These are phyloP conservation scores for Ennomos quercinarius DNA, from an alignment of 2,888 invertebrate species.

Conservation along the genomic window DNA sequence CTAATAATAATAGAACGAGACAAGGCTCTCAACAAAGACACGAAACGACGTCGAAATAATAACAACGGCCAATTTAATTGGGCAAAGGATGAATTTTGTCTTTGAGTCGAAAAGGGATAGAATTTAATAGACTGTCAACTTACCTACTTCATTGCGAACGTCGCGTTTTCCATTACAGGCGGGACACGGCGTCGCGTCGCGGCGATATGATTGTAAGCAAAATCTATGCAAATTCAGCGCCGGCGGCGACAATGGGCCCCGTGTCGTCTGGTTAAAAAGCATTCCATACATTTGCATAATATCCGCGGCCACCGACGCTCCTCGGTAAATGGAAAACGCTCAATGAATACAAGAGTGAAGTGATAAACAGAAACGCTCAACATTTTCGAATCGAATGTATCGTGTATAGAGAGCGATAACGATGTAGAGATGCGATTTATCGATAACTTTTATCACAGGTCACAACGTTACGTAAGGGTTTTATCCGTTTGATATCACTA, in stretches of 20 bases:
- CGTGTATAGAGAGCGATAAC: slow-evolving; percentile 2
- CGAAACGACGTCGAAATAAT: slow-evolving; percentile 18
- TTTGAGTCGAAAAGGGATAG: slow-evolving; percentile 8
- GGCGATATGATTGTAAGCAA: slow-evolving; percentile 24
- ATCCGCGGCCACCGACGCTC: slow-evolving; percentile 16
- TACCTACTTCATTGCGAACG: slow-evolving; percentile 11
- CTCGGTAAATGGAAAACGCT: slow-evolving; percentile 20
- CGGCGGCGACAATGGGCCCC: slow-evolving; percentile 24
- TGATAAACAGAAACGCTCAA: slow-evolving; percentile 19
- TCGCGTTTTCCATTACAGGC: slow-evolving; percentile 12
- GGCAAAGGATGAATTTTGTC: slow-evolving; percentile 21
- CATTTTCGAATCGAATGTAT: slow-evolving; percentile 1
- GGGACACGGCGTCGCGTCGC: slow-evolving; percentile 4
- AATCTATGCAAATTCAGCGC: slow-evolving; percentile 28
- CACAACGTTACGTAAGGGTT: background rate
- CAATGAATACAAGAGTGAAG: slow-evolving; percentile 27
- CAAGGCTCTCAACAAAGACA: slow-evolving; percentile 11
- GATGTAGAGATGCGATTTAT: slow-evolving; percentile 4
- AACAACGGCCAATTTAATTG: slow-evolving; percentile 21
- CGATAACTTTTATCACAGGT: background rate
- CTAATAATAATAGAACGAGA: slow-evolving; percentile 10
- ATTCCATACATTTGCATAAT: slow-evolving; percentile 33
- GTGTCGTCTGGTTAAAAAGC: slow-evolving; percentile 31
- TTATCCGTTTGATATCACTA: background rate
- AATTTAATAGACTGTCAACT: slow-evolving; percentile 17